Evolutionary conservation across 2,888 invertebrate species (phyloP).

Genomic region (Globia sparganii): DNA sequence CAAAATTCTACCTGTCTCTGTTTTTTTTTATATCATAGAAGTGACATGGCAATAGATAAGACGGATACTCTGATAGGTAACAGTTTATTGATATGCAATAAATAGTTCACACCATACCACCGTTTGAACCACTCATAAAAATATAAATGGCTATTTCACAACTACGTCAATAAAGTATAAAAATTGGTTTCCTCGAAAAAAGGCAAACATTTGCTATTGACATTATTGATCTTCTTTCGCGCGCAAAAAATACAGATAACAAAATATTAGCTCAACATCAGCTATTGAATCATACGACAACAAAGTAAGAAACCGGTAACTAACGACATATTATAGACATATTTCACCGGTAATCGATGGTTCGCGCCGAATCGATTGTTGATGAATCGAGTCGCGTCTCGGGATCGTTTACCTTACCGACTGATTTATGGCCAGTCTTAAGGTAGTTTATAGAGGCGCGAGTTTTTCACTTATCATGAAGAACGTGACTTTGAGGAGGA

Average conservation of each 20-base stretch:
- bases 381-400: slow-evolving; percentile 69
- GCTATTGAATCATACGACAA: slow-evolving; percentile 40
- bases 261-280: slow-evolving; percentile 31
- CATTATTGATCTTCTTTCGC: slow-evolving; percentile 5
- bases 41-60: background rate
- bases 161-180: background rate
- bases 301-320: slow-evolving; percentile 58
- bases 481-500: slow-evolving; percentile 57
- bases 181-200: slow-evolving; percentile 1
- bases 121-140: background rate
- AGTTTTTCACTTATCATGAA: slow-evolving; percentile 66
- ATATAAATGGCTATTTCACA: background rate
- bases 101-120: background rate
- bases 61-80: background rate
- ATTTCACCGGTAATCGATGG: slow-evolving; percentile 61
- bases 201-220: slow-evolving; percentile 19
- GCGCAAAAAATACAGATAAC: slow-evolving; percentile 47
- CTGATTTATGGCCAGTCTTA: slow-evolving; percentile 68
- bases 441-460: slow-evolving; percentile 63
- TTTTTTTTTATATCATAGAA: background rate
- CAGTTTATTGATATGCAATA: background rate
- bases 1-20: background rate
- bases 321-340: slow-evolving; percentile 63
- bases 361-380: slow-evolving; percentile 60
- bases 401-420: slow-evolving; percentile 61